Evolutionary conservation across 37 sponge, comb jelly and placozoan genomes (phyloP), one percentile per base, ranked within the genome.

Genomic region (Agelas oroides): DNA sequence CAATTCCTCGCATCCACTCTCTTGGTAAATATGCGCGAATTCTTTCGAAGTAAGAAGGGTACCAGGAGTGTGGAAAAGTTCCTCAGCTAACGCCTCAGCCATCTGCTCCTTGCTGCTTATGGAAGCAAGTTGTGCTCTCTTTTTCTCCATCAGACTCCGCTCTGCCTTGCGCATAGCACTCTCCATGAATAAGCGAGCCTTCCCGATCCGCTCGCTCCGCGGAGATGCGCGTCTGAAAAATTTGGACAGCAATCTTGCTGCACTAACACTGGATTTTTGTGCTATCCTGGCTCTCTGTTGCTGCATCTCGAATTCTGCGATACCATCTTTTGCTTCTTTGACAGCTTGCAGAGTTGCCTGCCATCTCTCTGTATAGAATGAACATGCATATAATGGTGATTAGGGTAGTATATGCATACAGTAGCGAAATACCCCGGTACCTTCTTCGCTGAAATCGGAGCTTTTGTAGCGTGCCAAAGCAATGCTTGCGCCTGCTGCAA

Each of bases 141-240:
- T 52, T 19, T 52, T 0, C 31, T 87, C 74, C 32, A 34, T 13
- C 34, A 87, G 65, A 38, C 56, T 80, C 73, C 81, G 61, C 46
- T 87, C 87, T 64, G 87, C 87, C 31, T 74, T 58, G 0, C 39
- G 27, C 17, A 87, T 81, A 23, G 65, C 53, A n/a, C 80, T 75
- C 23, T 80, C 81, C 21, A 64, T 23, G 25, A 74, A 16, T 8
- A 87, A 34, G 25, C 75, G 64, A 0, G 81, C 81, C 39, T 79
- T 71, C 14, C 76, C 87, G 36, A 54, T 40, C 40, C 53, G 72
- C 25, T 15, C 25, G 16, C 81, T 64, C 21, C 14, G 46, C 55
- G 79, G 21, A 15, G 87, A 71, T 13, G 87, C 67, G 34, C 73
- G 80, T 41, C 54, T 80, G 74, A 80, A 63, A 55, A 52, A 24